These are phyloP conservation scores for Anniella stebbinsi DNA, from an alignment of 2,797 vertebrate species.

Conservation along the genomic window DNA sequence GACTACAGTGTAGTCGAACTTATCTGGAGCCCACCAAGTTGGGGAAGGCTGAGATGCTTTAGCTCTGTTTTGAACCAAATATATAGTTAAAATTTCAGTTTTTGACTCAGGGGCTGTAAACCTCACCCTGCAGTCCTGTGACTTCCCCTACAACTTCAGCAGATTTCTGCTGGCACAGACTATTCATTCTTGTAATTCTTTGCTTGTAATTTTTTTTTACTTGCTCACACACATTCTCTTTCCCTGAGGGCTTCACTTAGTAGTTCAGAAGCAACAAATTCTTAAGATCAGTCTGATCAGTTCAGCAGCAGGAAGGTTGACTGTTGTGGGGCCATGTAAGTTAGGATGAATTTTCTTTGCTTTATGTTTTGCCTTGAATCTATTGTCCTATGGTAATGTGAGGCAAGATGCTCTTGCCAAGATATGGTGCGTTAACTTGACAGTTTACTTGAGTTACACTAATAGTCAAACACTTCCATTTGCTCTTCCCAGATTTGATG, in stretches of 20 bases:
- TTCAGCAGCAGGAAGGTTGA: not conserved
- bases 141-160: not conserved
- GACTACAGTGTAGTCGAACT: no score
- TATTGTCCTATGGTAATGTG: not conserved
- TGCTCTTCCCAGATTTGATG: conserved; percentile 89
- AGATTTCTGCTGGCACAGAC: not conserved
- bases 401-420: conserved; percentile 2
- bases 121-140: not conserved
- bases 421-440: conserved; percentile 9
- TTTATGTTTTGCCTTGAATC: fast-evolving
- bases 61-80: not conserved
- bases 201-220: not conserved
- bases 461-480: conserved; percentile 17
- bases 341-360: not conserved
- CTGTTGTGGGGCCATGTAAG: not conserved
- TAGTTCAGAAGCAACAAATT: not conserved
- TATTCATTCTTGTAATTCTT: not conserved
- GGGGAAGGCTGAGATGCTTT: not conserved
- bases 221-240: not conserved
- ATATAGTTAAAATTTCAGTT: not conserved
- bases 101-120: not conserved
- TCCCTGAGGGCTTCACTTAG: not conserved
- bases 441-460: conserved; percentile 15
- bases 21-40: no score
- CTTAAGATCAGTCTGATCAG: not conserved